Percentiles rank a stretch among this genome's conserved stretches.
Evolutionary conservation across 2,888 invertebrate species (phyloP).

Genomic region (Eristalis pertinax): DNA sequence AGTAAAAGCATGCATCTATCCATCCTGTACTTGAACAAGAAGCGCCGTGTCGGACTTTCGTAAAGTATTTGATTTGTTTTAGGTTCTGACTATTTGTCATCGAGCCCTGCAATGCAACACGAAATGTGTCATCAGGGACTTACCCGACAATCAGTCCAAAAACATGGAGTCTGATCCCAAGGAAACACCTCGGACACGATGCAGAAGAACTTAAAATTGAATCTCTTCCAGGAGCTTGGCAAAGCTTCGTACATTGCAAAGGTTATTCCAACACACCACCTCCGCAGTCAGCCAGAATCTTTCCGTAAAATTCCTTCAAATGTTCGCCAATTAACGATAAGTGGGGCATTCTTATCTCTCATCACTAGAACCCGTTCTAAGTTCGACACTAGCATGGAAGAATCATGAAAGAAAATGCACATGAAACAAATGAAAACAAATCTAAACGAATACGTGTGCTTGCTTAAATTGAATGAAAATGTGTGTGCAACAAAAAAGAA

Average conservation of each 20-base stretch:
- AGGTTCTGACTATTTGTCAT: no score
- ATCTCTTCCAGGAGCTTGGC: neutral
- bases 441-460: neutral
- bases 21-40: no score
- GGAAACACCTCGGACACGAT: no score
- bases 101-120: no score
- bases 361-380: constrained; percentile 61
- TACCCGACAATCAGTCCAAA: no score
- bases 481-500: neutral
- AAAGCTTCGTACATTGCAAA: neutral
- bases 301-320: constrained; percentile 57
- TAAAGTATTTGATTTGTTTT: no score
- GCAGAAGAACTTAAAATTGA: neutral
- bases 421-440: constrained; percentile 11
- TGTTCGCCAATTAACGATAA: constrained; percentile 42
- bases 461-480: constrained; percentile 7
- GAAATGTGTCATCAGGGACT: no score
- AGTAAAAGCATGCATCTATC: no score
- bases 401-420: constrained; percentile 22
- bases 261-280: neutral
- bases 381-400: constrained; percentile 20
- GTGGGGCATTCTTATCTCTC: constrained; percentile 8
- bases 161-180: no score
- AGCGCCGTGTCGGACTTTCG: no score
- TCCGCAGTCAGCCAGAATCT: neutral